Conservation (phyloP, 2,113 vertebrate genomes). For the Brevimyrus niger region DNA sequence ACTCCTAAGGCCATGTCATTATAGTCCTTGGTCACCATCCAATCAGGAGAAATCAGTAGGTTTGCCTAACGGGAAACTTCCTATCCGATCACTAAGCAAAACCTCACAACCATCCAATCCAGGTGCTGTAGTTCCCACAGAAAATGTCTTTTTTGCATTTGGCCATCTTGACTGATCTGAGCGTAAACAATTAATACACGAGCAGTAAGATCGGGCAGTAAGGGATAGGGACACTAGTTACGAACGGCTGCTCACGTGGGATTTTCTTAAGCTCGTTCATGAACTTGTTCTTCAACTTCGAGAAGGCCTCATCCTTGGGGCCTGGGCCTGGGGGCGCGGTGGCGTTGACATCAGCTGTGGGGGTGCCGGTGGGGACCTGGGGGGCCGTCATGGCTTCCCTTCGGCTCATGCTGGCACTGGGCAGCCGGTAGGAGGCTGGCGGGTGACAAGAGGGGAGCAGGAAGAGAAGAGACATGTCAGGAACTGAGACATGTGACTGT, state of each 20-base stretch:
- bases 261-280: conserved; percentile 98
- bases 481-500: background rate
- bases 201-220: background rate
- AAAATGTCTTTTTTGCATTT: background rate
- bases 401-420: conserved; percentile 69
- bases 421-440: conserved; percentile 55
- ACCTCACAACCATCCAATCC: background rate
- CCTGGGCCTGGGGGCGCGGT: conserved; percentile 67
- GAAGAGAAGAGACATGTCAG: background rate
- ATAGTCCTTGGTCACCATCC: background rate
- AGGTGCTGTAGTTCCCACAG: background rate
- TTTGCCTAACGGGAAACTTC: background rate
- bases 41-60: background rate
- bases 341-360: conserved; percentile 65
- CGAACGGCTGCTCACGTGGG: conserved; percentile 74
- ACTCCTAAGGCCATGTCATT: background rate
- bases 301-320: conserved; percentile 81
- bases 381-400: conserved; percentile 81
- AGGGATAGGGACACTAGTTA: background rate
- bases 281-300: conserved; percentile 95
- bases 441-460: background rate
- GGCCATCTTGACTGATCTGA: background rate
- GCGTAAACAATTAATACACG: background rate
- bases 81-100: background rate
- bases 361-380: conserved; percentile 63